Conservation (phyloP, 2,113 vertebrate genomes). For the Phasianus colchicus region DNA sequence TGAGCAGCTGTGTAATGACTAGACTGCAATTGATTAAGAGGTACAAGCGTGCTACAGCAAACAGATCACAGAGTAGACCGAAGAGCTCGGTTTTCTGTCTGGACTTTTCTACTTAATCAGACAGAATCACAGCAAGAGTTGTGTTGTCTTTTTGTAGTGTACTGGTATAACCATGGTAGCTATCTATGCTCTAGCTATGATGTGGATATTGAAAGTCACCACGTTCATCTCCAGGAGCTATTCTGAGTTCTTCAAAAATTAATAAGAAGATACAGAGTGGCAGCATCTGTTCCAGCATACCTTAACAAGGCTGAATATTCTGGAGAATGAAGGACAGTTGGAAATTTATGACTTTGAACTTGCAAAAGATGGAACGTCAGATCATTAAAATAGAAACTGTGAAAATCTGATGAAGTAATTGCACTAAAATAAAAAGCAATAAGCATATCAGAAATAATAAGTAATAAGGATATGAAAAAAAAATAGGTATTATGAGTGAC, state of each 20-base stretch:
- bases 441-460: background rate
- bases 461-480: background rate
- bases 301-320: background rate
- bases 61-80: background rate
- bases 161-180: background rate
- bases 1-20: background rate
- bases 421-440: background rate
- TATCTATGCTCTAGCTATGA: background rate
- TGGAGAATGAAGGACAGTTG: background rate
- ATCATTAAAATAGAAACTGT: background rate
- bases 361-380: background rate
- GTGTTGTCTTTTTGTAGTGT: background rate
- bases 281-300: background rate
- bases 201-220: background rate
- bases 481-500: background rate
- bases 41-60: background rate
- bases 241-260: background rate
- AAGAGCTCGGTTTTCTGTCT: background rate
- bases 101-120: background rate
- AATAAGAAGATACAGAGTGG: background rate
- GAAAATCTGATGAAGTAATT: background rate
- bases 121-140: background rate
- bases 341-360: background rate
- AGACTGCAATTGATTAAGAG: background rate
- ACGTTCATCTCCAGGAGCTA: background rate